These are phyloP conservation scores for Ashinkailepas kermadecensis DNA, from an alignment of 2,888 invertebrate species.

Conservation along the genomic window DNA sequence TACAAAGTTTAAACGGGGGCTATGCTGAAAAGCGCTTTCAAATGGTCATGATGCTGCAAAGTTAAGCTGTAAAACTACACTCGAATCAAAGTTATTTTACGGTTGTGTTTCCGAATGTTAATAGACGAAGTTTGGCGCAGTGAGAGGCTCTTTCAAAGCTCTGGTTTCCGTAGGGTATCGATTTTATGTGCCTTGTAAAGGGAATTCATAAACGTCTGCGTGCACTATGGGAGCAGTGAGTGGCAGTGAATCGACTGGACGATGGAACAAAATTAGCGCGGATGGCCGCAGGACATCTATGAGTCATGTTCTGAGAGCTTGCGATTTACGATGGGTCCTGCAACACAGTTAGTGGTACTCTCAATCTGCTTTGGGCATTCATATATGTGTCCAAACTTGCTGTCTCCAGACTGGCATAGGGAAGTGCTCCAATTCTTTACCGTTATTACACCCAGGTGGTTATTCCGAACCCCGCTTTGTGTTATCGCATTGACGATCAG, in stretches of 20 bases:
- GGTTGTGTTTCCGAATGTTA: constrained; percentile 9
- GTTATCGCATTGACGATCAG: too few relatives aligned
- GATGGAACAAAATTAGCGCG: neutral
- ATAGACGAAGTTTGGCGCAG: neutral
- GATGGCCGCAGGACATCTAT: neutral
- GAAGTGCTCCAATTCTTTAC: too few relatives aligned
- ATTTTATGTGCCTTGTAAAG: neutral
- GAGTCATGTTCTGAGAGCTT: neutral
- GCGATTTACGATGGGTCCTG: neutral
- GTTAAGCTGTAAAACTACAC: neutral
- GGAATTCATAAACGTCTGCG: neutral
- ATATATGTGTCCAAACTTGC: too few relatives aligned
- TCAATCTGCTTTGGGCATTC: too few relatives aligned
- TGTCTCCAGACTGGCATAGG: too few relatives aligned
- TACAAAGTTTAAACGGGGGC: constrained; percentile 19
- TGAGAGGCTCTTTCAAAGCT: constrained; percentile 3
- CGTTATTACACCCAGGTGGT: too few relatives aligned
- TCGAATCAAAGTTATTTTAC: constrained; percentile 13
- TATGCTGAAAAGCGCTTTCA: neutral
- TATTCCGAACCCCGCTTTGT: too few relatives aligned
- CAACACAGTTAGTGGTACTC: too few relatives aligned
- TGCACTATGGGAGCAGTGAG: neutral
- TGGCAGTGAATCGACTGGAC: neutral
- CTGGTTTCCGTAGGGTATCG: neutral
- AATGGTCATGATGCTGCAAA: constrained; percentile 9